phyloP scores from a whole-genome alignment of 2,888 invertebrate genomes.

The Protula sp. region DNA sequence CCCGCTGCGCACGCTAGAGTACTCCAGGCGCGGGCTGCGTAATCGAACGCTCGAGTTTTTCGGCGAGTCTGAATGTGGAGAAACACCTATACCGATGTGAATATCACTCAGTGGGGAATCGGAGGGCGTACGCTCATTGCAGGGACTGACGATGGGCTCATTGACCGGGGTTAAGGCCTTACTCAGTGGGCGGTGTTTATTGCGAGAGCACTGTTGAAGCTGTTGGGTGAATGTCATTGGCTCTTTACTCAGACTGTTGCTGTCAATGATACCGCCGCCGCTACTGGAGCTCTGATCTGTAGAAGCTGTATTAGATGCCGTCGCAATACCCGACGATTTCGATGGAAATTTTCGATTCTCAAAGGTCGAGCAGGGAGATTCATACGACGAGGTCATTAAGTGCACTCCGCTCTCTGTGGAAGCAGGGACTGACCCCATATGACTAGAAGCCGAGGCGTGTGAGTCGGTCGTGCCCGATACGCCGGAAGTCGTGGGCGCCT shows the following conservation, averaged over 20 bases:
- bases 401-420: not conserved
- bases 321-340: constrained; percentile 65
- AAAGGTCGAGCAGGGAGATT: not conserved
- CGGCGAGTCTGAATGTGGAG: not conserved
- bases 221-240: constrained; percentile 82
- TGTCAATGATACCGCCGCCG: constrained; percentile 6
- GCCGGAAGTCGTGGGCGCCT: constrained; percentile 10
- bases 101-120: constrained; percentile 62
- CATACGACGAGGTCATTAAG: not conserved
- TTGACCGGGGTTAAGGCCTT: constrained; percentile 60
- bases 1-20: not conserved
- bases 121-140: constrained; percentile 69
- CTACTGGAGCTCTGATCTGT: constrained; percentile 50
- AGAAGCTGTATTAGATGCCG: constrained; percentile 61
- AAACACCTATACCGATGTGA: not conserved
- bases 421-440: not conserved
- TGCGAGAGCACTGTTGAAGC: constrained; percentile 64
- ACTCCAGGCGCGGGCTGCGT: not conserved
- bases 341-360: constrained; percentile 59
- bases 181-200: constrained; percentile 64
- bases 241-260: not conserved
- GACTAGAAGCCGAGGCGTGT: not conserved
- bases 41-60: not conserved
- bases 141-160: constrained; percentile 56
- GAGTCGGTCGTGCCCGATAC: constrained; percentile 6